phyloP scores from a whole-genome alignment of 2,888 invertebrate species.

The Oithona nana region DNA sequence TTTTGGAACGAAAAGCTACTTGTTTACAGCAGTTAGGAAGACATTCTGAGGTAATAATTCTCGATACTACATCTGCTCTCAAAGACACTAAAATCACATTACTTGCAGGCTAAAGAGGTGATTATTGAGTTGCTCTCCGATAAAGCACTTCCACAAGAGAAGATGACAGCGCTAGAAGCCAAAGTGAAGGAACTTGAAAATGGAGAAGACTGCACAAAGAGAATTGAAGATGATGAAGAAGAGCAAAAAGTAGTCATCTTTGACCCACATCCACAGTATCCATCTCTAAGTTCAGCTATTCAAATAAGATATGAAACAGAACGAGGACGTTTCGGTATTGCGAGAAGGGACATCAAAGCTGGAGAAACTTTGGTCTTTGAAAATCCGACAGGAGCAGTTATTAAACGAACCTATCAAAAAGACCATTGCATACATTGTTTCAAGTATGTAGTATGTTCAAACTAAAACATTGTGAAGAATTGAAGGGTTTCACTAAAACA shows the following conservation, averaged over 20 bases:
- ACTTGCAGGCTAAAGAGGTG: no score
- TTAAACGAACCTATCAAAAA: neutral
- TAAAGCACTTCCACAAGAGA: no score
- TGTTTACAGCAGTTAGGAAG: neutral
- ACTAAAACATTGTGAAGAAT: no score
- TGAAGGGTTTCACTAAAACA: neutral
- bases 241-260: neutral
- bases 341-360: neutral
- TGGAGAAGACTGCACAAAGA: no score
- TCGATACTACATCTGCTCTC: no score
- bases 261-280: neutral
- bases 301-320: neutral
- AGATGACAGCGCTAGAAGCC: no score
- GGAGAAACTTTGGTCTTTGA: neutral
- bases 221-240: neutral
- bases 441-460: neutral
- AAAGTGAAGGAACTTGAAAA: no score
- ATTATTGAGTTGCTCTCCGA: no score
- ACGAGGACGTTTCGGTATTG: conserved; percentile 7
- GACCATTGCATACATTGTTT: conserved; percentile 3
- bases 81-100: no score
- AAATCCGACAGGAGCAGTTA: neutral
- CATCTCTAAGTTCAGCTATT: neutral
- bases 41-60: no score
- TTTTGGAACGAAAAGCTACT: neutral